Percentiles rank a stretch among this genome's conserved stretches.
Evolutionary conservation across 2,888 invertebrate genomes (phyloP).

Genomic region (Mantis religiosa): DNA sequence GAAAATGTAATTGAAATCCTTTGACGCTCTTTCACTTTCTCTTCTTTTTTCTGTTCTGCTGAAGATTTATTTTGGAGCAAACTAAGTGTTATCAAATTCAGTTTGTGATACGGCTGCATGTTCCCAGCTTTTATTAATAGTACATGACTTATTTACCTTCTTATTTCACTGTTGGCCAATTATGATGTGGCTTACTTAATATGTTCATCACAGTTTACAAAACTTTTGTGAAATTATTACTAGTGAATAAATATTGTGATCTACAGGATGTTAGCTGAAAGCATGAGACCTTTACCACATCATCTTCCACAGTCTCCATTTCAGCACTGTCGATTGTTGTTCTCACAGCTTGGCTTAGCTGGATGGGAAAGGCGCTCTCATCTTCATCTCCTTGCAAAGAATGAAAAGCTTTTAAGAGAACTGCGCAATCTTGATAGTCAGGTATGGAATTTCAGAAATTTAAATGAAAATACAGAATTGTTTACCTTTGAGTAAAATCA

Average conservation of each 20-base stretch:
- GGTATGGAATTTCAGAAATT: constrained; percentile 46
- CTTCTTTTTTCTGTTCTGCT: too few relatives aligned
- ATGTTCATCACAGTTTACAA: too few relatives aligned
- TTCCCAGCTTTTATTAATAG: too few relatives aligned
- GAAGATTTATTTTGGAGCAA: too few relatives aligned
- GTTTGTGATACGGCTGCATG: too few relatives aligned
- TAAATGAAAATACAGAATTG: background rate
- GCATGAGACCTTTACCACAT: constrained; percentile 43
- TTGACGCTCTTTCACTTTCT: too few relatives aligned
- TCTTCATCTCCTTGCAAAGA: constrained; percentile 80
- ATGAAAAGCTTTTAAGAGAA: constrained; percentile 84
- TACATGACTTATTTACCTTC: too few relatives aligned
- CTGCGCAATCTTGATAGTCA: constrained; percentile 90
- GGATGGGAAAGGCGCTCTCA: constrained; percentile 84
- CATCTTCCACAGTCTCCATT: constrained; percentile 61
- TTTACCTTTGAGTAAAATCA: background rate
- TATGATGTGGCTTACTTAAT: too few relatives aligned
- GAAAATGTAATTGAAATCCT: too few relatives aligned
- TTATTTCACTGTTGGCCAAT: too few relatives aligned
- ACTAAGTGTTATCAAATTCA: too few relatives aligned
- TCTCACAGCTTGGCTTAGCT: constrained; percentile 85
- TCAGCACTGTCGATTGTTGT: constrained; percentile 81
- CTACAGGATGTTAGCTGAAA: constrained; percentile 21
- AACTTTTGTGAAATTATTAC: too few relatives aligned
- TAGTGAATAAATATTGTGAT: background rate